Percentiles rank a stretch among this genome's conserved stretches.
phyloP scores from a whole-genome alignment of 2,797 vertebrate species.

The Pseudochirops cupreus region DNA sequence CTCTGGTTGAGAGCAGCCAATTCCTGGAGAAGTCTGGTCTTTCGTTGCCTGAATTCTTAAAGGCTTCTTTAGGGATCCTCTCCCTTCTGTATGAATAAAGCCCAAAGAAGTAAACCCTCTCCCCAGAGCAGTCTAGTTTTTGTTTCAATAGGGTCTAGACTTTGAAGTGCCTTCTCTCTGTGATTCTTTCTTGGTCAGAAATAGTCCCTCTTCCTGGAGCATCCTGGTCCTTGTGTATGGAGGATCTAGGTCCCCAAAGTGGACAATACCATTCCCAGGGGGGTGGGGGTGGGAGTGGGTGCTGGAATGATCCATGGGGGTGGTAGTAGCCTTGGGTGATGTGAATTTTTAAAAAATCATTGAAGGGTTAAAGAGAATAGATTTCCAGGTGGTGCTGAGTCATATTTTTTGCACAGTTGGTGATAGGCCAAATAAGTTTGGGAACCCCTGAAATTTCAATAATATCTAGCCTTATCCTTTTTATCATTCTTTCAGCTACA shows the following conservation, averaged over 20 bases:
- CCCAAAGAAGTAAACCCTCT: neutral
- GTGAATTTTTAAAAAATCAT: too few relatives aligned
- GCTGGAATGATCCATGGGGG: too few relatives aligned
- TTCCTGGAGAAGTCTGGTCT: neutral
- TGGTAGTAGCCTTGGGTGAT: too few relatives aligned
- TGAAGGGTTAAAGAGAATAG: too few relatives aligned
- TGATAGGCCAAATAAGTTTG: too few relatives aligned
- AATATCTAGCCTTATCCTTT: neutral
- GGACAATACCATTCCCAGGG: too few relatives aligned
- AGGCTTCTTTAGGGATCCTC: neutral
- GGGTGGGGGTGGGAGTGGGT: too few relatives aligned
- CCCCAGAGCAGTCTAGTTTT: neutral
- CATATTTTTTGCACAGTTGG: too few relatives aligned
- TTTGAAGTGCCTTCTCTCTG: neutral
- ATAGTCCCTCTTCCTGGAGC: neutral
- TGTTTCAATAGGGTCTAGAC: neutral
- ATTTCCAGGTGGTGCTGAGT: too few relatives aligned
- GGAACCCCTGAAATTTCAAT: neutral
- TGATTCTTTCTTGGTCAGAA: neutral
- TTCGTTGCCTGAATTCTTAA: neutral
- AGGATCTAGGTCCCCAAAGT: neutral
- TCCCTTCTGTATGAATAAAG: neutral
- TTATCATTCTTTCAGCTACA: neutral
- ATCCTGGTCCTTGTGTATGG: neutral
- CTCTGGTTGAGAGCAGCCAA: neutral